These are phyloP conservation scores for Cataglyphis livida DNA, from an alignment of 2,888 invertebrate genomes.

Conservation along the genomic window DNA sequence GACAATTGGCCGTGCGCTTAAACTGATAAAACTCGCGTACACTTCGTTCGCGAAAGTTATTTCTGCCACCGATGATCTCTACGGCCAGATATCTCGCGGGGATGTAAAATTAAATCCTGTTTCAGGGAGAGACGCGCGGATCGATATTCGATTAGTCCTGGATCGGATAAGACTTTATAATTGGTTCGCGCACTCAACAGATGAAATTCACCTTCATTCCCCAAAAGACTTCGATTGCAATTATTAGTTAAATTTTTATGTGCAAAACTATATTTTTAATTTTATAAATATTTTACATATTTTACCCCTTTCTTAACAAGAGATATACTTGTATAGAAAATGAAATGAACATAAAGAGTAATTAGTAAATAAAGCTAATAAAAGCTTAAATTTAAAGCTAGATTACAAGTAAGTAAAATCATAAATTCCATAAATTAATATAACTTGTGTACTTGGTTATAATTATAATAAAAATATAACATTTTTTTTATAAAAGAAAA, in stretches of 20 bases:
- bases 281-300: not conserved
- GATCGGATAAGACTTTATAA: conserved; percentile 56
- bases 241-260: conserved; percentile 46
- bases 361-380: not conserved
- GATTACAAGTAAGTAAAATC: not conserved
- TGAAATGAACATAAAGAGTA: not conserved
- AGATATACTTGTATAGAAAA: not conserved
- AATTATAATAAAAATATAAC: not conserved
- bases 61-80: conserved; percentile 45
- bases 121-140: conserved; percentile 52
- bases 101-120: conserved; percentile 55
- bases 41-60: conserved; percentile 48
- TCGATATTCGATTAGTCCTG: conserved; percentile 54
- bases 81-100: conserved; percentile 47
- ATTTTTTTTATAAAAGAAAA: not conserved
- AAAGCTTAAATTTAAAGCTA: not conserved
- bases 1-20: conserved; percentile 52
- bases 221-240: conserved; percentile 15
- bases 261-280: not conserved
- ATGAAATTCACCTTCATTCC: conserved; percentile 50
- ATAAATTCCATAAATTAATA: not conserved
- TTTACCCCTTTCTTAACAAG: not conserved
- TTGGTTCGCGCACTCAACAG: conserved; percentile 55
- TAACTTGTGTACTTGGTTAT: not conserved
- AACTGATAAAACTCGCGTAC: conserved; percentile 54